Percentiles rank a stretch among this genome's conserved stretches.
phyloP scores from a whole-genome alignment of 1,140 invertebrate genomes.

The Heterodera schachtii region DNA sequence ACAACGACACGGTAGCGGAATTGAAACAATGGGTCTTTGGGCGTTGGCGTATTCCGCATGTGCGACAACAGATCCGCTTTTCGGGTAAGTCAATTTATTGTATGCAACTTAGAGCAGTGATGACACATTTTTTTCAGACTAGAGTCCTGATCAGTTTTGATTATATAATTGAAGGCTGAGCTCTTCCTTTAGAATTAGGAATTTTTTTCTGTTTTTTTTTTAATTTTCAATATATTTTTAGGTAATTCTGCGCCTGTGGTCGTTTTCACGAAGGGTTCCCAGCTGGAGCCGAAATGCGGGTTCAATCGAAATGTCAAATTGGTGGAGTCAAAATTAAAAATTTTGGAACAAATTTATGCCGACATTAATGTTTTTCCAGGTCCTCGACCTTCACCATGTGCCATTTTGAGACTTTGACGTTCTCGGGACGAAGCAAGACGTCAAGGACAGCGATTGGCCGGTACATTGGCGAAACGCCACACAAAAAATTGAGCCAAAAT shows the following conservation, averaged over 20 bases:
- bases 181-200: not conserved
- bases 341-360: too few relatives aligned
- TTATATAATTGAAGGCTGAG: constrained; percentile 1
- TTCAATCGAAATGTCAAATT: constrained; percentile 62
- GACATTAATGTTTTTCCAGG: constrained; percentile 37
- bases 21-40: too few relatives aligned
- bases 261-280: constrained; percentile 65
- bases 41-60: too few relatives aligned
- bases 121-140: not conserved
- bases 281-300: constrained; percentile 57
- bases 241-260: constrained; percentile 50
- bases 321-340: constrained; percentile 34
- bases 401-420: constrained; percentile 59
- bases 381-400: constrained; percentile 60
- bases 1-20: too few relatives aligned
- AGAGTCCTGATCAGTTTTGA: not conserved
- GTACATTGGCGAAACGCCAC: constrained; percentile 11
- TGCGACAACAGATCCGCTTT: too few relatives aligned
- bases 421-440: constrained; percentile 56
- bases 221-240: too few relatives aligned
- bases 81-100: too few relatives aligned
- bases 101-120: not conserved
- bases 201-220: too few relatives aligned
- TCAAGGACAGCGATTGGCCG: constrained; percentile 63
- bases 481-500: not conserved